Evolutionary conservation across 2,113 vertebrate species (phyloP).

Genomic region (Centropristis striata): DNA sequence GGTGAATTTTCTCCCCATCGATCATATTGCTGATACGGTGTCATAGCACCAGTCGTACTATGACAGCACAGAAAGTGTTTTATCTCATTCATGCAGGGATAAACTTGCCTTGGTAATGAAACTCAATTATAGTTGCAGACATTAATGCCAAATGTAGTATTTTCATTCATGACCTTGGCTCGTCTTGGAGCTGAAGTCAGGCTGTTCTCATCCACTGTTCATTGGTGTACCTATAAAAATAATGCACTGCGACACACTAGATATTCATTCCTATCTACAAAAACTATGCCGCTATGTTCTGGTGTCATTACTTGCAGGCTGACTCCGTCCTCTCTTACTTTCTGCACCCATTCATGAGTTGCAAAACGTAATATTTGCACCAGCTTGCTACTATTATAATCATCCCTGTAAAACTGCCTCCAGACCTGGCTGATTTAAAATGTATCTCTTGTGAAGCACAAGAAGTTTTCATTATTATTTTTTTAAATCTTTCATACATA

Average conservation of each 20-base stretch:
- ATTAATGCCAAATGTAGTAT: background rate
- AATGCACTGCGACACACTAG: too few relatives aligned
- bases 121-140: constrained; percentile 3
- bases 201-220: too few relatives aligned
- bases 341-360: too few relatives aligned
- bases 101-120: background rate
- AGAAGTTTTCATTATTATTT: too few relatives aligned
- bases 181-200: background rate
- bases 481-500: too few relatives aligned
- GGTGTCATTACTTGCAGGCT: too few relatives aligned
- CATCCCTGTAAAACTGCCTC: background rate
- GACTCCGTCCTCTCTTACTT: too few relatives aligned
- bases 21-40: constrained; percentile 48
- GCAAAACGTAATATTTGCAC: background rate
- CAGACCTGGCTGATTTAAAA: background rate
- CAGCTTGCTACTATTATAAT: background rate
- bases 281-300: too few relatives aligned
- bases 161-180: constrained; percentile 16
- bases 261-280: too few relatives aligned
- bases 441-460: too few relatives aligned
- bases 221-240: too few relatives aligned
- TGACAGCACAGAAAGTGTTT: constrained; percentile 15
- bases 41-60: constrained; percentile 21
- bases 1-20: constrained; percentile 46
- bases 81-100: background rate